Percentiles rank a stretch among this genome's conserved stretches.
These are phyloP conservation scores for Perca flavescens DNA, from an alignment of 2,113 vertebrate species.

Conservation along the genomic window DNA sequence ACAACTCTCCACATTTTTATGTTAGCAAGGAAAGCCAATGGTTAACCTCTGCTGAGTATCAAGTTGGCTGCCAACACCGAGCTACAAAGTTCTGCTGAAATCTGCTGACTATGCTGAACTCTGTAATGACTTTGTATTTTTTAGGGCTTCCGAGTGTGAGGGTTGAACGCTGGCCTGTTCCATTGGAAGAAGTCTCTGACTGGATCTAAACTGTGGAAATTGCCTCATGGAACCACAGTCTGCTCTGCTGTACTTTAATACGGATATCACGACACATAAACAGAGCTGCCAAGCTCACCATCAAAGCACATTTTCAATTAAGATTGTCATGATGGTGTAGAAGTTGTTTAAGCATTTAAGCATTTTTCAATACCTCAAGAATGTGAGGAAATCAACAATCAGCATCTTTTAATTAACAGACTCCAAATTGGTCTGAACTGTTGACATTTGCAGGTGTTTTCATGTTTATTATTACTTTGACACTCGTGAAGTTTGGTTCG, in stretches of 20 bases:
- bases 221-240: conserved; percentile 45
- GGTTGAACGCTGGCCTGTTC: conserved; percentile 38
- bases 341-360: conserved; percentile 8
- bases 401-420: conserved; percentile 50
- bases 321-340: conserved; percentile 9
- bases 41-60: conserved; percentile 45
- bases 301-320: conserved; percentile 50
- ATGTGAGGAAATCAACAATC: conserved; percentile 45
- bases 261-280: conserved; percentile 48
- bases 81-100: conserved; percentile 61
- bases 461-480: conserved; percentile 37
- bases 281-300: conserved; percentile 48
- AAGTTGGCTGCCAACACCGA: conserved; percentile 47
- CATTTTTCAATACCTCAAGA: conserved; percentile 8
- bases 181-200: conserved; percentile 54
- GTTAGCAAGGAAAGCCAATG: conserved; percentile 32
- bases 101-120: conserved; percentile 69
- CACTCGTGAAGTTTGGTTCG: conserved; percentile 31
- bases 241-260: conserved; percentile 28
- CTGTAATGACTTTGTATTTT: conserved; percentile 73
- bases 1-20: conserved; percentile 45
- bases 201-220: conserved; percentile 60
- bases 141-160: conserved; percentile 57
- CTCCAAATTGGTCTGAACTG: conserved; percentile 49
- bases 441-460: conserved; percentile 58